These are phyloP conservation scores for Natrix natrix DNA, from an alignment of 2,797 vertebrate genomes.

Conservation along the genomic window DNA sequence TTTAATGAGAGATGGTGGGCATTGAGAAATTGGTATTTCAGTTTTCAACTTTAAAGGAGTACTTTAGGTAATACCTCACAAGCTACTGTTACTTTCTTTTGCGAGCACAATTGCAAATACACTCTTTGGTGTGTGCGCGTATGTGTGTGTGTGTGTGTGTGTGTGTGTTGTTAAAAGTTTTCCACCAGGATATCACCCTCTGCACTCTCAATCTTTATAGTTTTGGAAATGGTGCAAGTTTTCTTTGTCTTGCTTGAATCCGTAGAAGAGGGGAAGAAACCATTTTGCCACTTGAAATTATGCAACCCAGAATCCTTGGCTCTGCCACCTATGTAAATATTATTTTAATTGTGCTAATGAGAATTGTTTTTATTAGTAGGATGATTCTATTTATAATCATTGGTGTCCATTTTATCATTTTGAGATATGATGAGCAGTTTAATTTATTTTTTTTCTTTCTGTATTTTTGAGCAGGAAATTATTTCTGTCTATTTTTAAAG, in stretches of 20 bases:
- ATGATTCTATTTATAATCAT: constrained; percentile 76
- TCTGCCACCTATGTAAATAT: constrained; percentile 72
- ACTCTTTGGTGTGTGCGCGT: constrained; percentile 43
- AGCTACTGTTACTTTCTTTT: constrained; percentile 61
- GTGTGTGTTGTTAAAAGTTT: constrained; percentile 42
- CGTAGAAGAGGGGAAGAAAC: constrained; percentile 27
- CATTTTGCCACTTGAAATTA: constrained; percentile 64
- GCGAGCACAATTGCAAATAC: constrained; percentile 41
- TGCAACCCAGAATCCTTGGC: constrained; percentile 65
- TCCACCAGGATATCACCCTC: constrained; percentile 54
- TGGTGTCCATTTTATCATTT: constrained; percentile 65
- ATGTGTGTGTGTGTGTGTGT: background rate
- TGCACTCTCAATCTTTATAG: constrained; percentile 41
- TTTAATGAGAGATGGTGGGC: constrained; percentile 73
- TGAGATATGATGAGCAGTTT: constrained; percentile 71
- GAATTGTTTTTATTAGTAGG: constrained; percentile 57
- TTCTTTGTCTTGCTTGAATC: background rate
- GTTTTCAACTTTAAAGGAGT: constrained; percentile 36
- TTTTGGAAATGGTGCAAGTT: constrained; percentile 33
- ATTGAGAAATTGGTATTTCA: constrained; percentile 58
- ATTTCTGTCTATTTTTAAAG: constrained; percentile 66
- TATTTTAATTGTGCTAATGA: constrained; percentile 65
- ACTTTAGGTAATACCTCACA: constrained; percentile 65
- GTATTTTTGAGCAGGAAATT: constrained; percentile 73
- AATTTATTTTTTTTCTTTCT: constrained; percentile 73